Base-by-base conservation (phyloP, 2,113 vertebrate genomes). In the Bufo gargarizans region DNA sequence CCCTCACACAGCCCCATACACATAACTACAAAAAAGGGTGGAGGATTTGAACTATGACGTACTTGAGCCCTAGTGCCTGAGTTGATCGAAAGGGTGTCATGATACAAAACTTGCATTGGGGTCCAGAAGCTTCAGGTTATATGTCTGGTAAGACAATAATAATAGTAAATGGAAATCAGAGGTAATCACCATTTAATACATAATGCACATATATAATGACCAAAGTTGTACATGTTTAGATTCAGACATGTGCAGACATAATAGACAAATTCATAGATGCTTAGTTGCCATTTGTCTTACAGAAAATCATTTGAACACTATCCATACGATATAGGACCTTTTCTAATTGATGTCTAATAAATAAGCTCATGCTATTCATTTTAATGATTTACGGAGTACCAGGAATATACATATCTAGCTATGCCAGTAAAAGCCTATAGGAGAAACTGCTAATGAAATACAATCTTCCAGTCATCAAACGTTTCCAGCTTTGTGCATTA, bases 371-470 rank as follows among this genome's bases (percentile, higher is more conserved):
- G 22, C 77, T 59, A 59, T 78, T 78, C n/a, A 7, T 58, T 58
- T 50, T 83, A 65, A 67, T 67, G 4, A 50, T 49, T 69, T 83
- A 14, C 8, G 12, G 71, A 74, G 59, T 49, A 74, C 13, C 49
- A 74, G 67, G 55, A 72, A 85, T 58, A 58, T 56, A 74, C 43
- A 13, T 22, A 49, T 85, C 22, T 43, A 74, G 67, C 16, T 84
- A 56, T 56, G 58, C 47, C 69, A 74, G n/a, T 71, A 71, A 55
- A 20, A 56, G 55, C 22, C 53, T 47, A 61, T 50, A 72, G 82
- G 67, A 55, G 79, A 55, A 84, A 43, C 65, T 72, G 58, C 83
- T 74, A 43, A 74, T 74, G 49, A 85, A 50, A 85, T 6, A 45
- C 20, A 74, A 74, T 85, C 69, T 58, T 0, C 8, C 50, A 78